Conservation (phyloP, 2,113 vertebrate genomes). For the Mohoua ochrocephala region DNA sequence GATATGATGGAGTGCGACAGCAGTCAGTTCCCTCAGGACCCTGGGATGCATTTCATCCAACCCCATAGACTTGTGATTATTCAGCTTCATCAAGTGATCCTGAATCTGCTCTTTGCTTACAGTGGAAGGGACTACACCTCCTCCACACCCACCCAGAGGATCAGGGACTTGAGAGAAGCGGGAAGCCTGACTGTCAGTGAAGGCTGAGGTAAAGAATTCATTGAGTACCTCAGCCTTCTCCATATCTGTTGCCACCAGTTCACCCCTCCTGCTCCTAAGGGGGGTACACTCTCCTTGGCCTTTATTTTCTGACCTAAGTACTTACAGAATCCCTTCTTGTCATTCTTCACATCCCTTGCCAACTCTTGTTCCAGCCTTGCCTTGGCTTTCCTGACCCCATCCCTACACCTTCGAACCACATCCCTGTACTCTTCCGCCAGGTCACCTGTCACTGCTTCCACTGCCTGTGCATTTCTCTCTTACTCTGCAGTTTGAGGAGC, state of each 20-base stretch:
- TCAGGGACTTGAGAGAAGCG: background rate
- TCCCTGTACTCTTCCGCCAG: background rate
- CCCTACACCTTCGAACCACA: background rate
- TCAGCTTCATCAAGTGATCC: background rate
- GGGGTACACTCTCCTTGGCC: background rate
- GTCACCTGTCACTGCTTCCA: background rate
- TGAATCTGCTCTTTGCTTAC: background rate
- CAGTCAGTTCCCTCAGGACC: background rate
- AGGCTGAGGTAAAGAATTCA: background rate
- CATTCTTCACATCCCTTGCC: background rate
- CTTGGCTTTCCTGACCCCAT: background rate
- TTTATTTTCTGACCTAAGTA: background rate
- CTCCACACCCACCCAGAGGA: background rate
- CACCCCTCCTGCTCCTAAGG: background rate
- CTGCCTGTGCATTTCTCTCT: background rate
- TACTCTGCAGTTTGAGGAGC: background rate
- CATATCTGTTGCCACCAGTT: background rate
- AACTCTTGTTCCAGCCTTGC: background rate
- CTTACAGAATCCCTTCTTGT: background rate
- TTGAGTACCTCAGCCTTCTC: background rate
- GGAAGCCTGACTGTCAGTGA: background rate
- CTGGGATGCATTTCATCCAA: background rate
- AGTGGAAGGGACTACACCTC: background rate
- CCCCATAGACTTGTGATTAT: background rate
- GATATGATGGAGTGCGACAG: background rate